Evolutionary conservation across 2,888 invertebrate species (phyloP), one percentile per base, ranked within the genome.

Genomic region (Pristionchus mayeri): DNA sequence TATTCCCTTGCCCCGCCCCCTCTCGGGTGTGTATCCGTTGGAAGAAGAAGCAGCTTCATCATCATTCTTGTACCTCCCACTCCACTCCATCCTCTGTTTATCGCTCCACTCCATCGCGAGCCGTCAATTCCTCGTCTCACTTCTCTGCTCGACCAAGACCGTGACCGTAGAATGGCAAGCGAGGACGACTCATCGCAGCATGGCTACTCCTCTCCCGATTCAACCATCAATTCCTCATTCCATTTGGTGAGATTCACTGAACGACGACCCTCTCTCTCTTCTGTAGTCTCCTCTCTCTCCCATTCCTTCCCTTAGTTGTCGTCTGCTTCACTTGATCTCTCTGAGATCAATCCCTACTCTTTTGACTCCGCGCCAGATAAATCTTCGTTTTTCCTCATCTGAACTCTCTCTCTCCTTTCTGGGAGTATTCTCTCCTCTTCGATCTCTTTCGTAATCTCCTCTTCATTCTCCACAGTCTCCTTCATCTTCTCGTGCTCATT

Each of bases 71-170:
- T 78, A 78, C 76, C 50, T 48, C 27, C 27, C 4, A 6, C 27
- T n/a, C 63, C 30, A 11, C 13, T n/a, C 18, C 52, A 30, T 48
- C 34, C 44, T n/a, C 78, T 78, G 40, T 50, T 78, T 44, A 52
- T 78, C 50, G 37, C 34, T 50, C 78, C 34, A 18, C 44, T 52
- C 13, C 7, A 50, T 27, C 30, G 3, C 27, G 21, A 78, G 18
- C 76, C 76, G 50, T 48, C 48, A 50, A 78, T 24, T 78, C 76
- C n/a, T n/a, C n/a, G n/a, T n/a, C n/a, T n/a, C n/a, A n/a, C n/a
- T 13, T 30, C 71, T 13, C 34, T 37, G 13, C 37, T 40, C 63
- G 63, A 63, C 63, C 63, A 27, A 4, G 60, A 60, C 24, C 27
- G 34, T 57, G 24, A 24, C 34, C 63, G 63, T 9, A 44, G 21